A percentile compares a stretch with the other conserved stretches of the same genome.
These are phyloP conservation scores for Synanthedon myopaeformis DNA, from an alignment of 2,888 invertebrate genomes.

Conservation along the genomic window DNA sequence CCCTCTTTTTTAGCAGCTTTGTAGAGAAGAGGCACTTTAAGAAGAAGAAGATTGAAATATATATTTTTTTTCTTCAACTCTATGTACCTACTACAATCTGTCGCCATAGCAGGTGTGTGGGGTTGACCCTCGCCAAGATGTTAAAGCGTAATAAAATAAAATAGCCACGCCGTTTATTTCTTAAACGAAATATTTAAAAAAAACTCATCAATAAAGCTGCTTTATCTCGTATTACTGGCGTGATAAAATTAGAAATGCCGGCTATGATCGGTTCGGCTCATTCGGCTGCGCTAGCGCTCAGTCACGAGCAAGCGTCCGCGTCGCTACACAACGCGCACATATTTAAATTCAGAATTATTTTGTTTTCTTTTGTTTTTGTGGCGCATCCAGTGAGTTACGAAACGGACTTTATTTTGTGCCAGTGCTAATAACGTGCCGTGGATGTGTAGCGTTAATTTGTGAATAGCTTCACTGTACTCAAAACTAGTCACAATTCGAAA, in stretches of 20 bases:
- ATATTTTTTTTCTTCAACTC: too few relatives aligned
- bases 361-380: slow-evolving; percentile 36
- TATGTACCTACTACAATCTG: too few relatives aligned
- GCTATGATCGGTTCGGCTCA: slow-evolving; percentile 17
- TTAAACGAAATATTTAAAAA: slow-evolving; percentile 17
- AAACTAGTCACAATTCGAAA: slow-evolving; percentile 15
- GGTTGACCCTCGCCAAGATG: too few relatives aligned
- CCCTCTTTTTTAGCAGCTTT: too few relatives aligned
- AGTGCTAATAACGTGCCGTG: slow-evolving; percentile 27
- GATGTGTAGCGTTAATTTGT: slow-evolving; percentile 25
- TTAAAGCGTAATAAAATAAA: too few relatives aligned
- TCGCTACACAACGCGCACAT: slow-evolving; percentile 18
- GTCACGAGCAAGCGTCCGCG: slow-evolving; percentile 27
- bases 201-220: slow-evolving; percentile 53
- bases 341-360: slow-evolving; percentile 22
- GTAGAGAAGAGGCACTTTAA: too few relatives aligned
- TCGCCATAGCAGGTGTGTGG: too few relatives aligned
- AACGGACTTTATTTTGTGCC: slow-evolving; percentile 34
- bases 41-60: too few relatives aligned
- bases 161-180: slow-evolving; percentile 2
- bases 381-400: slow-evolving; percentile 32
- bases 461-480: slow-evolving; percentile 13
- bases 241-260: slow-evolving; percentile 63
- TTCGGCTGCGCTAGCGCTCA: slow-evolving; percentile 16
- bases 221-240: slow-evolving; percentile 67